Evolutionary conservation across 53 echinoderm and acorn worm genomes (phyloP).

Genomic region (Arbacia lixula): DNA sequence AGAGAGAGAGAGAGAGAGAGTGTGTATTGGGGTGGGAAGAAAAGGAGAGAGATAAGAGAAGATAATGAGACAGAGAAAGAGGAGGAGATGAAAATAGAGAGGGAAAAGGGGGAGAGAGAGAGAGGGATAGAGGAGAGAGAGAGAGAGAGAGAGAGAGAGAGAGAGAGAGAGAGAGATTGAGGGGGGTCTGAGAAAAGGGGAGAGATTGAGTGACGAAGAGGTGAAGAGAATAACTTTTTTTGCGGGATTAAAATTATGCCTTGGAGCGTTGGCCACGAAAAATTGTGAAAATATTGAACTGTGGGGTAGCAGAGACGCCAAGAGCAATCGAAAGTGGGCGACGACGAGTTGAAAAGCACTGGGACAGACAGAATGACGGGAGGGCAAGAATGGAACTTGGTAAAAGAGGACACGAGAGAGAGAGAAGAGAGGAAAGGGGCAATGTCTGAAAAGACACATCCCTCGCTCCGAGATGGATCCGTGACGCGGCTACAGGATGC

Average conservation of each 20-base stretch:
- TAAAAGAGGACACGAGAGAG: background rate
- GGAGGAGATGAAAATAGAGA: too few species aligned
- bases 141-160: too few species aligned
- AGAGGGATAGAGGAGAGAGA: too few species aligned
- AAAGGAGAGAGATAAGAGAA: too few species aligned
- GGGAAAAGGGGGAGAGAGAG: too few species aligned
- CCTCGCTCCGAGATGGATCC: background rate
- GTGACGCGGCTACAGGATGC: slow-evolving; percentile 19
- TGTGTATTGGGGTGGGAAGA: too few species aligned
- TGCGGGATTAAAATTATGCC: slow-evolving; percentile 28
- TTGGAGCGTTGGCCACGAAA: slow-evolving; percentile 1
- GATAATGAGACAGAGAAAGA: too few species aligned
- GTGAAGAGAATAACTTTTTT: background rate
- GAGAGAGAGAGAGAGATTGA: background rate
- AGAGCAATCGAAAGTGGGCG: slow-evolving; percentile 28
- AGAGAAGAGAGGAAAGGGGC: background rate
- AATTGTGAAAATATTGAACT: slow-evolving; percentile 47
- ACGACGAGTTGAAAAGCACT: background rate
- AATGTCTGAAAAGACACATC: background rate
- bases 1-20: too few species aligned
- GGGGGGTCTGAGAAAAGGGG: too few species aligned
- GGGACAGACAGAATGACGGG: background rate
- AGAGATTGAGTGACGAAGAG: background rate
- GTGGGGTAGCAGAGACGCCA: slow-evolving; percentile 39
- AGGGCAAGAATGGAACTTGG: background rate